Percentiles rank a stretch among this genome's conserved stretches.
Conservation (phyloP, 2,113 vertebrate genomes). For the Otis tarda region DNA sequence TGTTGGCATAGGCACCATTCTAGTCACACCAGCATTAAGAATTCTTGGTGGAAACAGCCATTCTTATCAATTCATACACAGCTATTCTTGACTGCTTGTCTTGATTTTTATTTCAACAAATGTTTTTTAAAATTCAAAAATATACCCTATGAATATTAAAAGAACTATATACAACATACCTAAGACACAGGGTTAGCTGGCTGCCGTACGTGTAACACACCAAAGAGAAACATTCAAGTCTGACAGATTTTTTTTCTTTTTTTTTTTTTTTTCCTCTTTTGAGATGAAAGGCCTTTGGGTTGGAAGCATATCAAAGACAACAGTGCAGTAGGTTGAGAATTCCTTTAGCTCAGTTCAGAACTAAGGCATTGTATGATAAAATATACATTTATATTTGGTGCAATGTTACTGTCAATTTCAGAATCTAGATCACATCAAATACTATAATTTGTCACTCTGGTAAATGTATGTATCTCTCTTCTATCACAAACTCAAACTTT, state of each 20-base stretch:
- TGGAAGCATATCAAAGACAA: conserved; percentile 84
- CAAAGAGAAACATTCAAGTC: conserved; percentile 80
- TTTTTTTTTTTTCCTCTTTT: background rate
- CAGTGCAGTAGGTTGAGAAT: conserved; percentile 78
- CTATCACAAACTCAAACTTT: conserved; percentile 60
- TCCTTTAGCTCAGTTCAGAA: conserved; percentile 78
- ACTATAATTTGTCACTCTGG: conserved; percentile 64
- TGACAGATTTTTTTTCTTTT: conserved; percentile 70
- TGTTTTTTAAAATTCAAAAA: conserved; percentile 80
- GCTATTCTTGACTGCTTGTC: conserved; percentile 70
- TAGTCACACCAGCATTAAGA: conserved; percentile 76
- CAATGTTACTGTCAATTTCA: conserved; percentile 67
- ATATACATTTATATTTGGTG: conserved; percentile 80
- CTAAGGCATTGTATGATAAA: conserved; percentile 82
- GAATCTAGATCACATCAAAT: conserved; percentile 71
- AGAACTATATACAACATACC: conserved; percentile 79
- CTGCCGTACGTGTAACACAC: conserved; percentile 71
- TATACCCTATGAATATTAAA: conserved; percentile 82
- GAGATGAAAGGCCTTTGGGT: conserved; percentile 86
- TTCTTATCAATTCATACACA: conserved; percentile 60
- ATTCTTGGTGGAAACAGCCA: conserved; percentile 74
- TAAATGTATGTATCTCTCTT: conserved; percentile 52
- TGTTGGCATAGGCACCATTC: conserved; percentile 80
- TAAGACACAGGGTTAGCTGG: conserved; percentile 77
- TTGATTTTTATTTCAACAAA: conserved; percentile 72